These are phyloP conservation scores for Epinephelus coioides DNA, from an alignment of 2,797 vertebrate species.

Conservation along the genomic window DNA sequence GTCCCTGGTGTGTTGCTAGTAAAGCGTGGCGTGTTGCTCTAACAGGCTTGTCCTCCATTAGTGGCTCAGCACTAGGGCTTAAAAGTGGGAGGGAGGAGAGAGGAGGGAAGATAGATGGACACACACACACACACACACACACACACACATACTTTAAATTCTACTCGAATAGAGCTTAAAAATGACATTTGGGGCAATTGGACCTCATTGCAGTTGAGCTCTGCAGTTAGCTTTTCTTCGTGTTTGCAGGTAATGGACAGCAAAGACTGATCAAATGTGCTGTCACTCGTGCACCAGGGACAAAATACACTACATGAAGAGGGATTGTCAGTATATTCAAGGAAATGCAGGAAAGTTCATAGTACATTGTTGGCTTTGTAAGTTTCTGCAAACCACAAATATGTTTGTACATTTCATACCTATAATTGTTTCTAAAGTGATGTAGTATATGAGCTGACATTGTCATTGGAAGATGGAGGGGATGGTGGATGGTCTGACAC, in stretches of 20 bases:
- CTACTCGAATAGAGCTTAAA: constrained; percentile 40
- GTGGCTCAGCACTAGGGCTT: constrained; percentile 72
- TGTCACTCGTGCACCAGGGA: neutral
- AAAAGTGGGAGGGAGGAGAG: constrained; percentile 63
- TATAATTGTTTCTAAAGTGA: too few relatives aligned
- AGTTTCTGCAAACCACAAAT: too few relatives aligned
- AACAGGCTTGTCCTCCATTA: constrained; percentile 84
- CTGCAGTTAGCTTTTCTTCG: neutral
- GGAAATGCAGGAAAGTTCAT: too few relatives aligned
- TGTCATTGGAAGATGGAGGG: too few relatives aligned
- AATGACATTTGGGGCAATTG: constrained; percentile 15
- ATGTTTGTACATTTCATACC: too few relatives aligned
- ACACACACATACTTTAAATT: constrained; percentile 34
- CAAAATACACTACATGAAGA: neutral
- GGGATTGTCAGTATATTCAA: neutral
- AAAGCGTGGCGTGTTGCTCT: constrained; percentile 77
- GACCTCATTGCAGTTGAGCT: constrained; percentile 20
- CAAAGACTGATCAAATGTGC: neutral
- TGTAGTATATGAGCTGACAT: too few relatives aligned
- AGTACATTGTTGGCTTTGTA: too few relatives aligned
- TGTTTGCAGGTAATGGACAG: constrained; percentile 12
- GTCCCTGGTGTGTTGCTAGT: constrained; percentile 69
- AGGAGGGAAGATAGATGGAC: constrained; percentile 43
- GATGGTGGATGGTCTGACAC: too few relatives aligned
- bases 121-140: constrained; percentile 20